Evolutionary conservation across 2,113 vertebrate species (phyloP), one percentile per base, ranked within the genome.

Genomic region (Paracanthobrama guichenoti): DNA sequence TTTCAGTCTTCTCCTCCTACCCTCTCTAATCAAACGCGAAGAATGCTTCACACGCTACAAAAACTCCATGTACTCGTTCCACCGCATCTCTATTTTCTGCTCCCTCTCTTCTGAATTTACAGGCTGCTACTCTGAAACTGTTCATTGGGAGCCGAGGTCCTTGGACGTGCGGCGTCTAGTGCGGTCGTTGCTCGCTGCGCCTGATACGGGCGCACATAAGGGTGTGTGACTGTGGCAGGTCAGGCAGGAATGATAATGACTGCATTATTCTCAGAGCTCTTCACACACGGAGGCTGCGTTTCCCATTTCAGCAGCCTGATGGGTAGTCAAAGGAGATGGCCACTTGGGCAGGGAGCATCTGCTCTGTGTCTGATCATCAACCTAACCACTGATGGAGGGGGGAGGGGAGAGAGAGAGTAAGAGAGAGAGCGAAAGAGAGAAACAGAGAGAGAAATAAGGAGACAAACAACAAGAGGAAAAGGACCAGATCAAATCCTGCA

Each of bases 231-330:
- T 71, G 66, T 82, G 57, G 57, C 57, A 67, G 69, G 69, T 81
- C 84, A 44, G 67, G 55, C 81, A 79, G 81, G 66, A 78, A 83
- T 62, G 55, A 67, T 86, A 86, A 86, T 83, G 85, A 86, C 66
- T 44, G 75, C 81, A 83, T 86, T 86, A 83, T 79, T 73, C 81
- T 73, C 75, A n/a, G 75, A 86, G 81, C 85, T 86, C 66, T 72
- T 86, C 85, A 79, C 66, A 79, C 53, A 73, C 28, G 46, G 74
- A 72, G 75, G 75, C 67, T 12, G 26, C 13, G 50, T 77, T 86
- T 86, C 31, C 79, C 50, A 86, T 86, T 86, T 81, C 48, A 42
- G 81, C 50, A 79, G 85, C 53, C 50, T 86, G 80, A 86, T 75
- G 85, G 74, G 62, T 53, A 79, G 74, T 83, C 74, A 73, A 74